Evolutionary conservation across 2,113 vertebrate species (phyloP).

Genomic region (Gallinago jamesoni): DNA sequence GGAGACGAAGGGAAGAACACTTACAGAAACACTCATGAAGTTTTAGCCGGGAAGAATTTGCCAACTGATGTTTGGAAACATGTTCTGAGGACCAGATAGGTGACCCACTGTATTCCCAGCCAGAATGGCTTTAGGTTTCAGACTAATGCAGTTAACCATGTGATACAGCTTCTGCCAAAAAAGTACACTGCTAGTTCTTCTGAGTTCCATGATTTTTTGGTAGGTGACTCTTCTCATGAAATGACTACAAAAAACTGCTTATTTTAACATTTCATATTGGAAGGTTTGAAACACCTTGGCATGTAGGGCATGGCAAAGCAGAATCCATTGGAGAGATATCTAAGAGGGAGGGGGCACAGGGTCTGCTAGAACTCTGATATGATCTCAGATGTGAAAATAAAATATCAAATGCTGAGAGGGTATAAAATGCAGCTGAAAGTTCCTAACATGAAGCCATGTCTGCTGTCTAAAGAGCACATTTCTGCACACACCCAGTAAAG

Average conservation of each 20-base stretch:
- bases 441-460: background rate
- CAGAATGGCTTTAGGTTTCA: background rate
- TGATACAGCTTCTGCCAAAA: background rate
- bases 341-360: background rate
- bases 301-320: background rate
- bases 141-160: background rate
- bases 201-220: background rate
- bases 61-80: background rate
- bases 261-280: background rate
- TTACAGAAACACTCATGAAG: background rate
- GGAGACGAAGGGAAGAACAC: background rate
- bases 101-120: background rate
- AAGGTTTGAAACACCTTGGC: background rate
- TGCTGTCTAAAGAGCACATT: background rate
- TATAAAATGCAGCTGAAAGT: background rate
- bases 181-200: background rate
- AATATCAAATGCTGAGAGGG: background rate
- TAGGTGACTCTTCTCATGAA: background rate
- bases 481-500: slow-evolving; percentile 6
- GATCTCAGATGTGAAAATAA: background rate
- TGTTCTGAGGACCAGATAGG: background rate
- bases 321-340: background rate
- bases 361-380: background rate
- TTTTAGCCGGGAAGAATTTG: background rate
- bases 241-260: background rate